These are phyloP conservation scores for Troglohyphantes excavatus DNA, from an alignment of 2,888 invertebrate genomes.

Conservation along the genomic window DNA sequence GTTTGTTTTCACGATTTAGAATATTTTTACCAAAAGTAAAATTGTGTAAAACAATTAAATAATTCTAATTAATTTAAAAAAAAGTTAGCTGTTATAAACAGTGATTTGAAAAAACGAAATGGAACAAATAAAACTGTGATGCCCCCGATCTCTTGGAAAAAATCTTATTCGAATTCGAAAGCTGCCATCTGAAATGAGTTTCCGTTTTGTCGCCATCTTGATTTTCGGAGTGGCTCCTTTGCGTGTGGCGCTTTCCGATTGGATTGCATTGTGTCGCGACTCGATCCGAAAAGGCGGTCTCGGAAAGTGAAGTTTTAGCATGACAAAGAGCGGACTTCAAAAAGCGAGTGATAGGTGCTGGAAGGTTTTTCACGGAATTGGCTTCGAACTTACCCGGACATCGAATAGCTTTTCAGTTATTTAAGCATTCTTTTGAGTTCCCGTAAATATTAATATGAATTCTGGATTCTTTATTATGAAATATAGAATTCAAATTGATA, in stretches of 20 bases:
- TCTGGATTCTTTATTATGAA: not conserved
- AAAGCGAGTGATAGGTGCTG: not conserved
- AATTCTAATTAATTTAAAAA: too few species aligned
- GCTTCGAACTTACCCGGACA: not conserved
- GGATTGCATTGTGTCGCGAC: not conserved
- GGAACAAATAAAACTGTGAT: too few species aligned
- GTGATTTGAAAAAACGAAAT: too few species aligned
- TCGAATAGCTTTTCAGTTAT: not conserved
- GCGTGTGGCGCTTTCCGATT: not conserved
- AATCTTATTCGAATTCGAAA: too few species aligned
- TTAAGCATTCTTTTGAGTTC: not conserved
- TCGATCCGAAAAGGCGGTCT: not conserved
- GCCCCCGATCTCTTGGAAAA: too few species aligned
- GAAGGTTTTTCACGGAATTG: slow-evolving; percentile 1
- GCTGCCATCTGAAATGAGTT: too few species aligned
- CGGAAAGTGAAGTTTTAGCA: slow-evolving; percentile 22
- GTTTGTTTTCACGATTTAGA: too few species aligned
- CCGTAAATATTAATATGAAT: not conserved
- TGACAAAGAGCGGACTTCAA: slow-evolving; percentile 27
- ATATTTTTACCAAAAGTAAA: too few species aligned
- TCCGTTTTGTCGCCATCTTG: too few species aligned
- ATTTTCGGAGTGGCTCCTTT: slow-evolving; percentile 2
- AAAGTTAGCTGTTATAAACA: too few species aligned
- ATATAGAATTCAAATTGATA: too few species aligned
- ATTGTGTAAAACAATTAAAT: too few species aligned